Base-by-base conservation (phyloP, 2,113 vertebrate species). In the Trinectes maculatus region DNA sequence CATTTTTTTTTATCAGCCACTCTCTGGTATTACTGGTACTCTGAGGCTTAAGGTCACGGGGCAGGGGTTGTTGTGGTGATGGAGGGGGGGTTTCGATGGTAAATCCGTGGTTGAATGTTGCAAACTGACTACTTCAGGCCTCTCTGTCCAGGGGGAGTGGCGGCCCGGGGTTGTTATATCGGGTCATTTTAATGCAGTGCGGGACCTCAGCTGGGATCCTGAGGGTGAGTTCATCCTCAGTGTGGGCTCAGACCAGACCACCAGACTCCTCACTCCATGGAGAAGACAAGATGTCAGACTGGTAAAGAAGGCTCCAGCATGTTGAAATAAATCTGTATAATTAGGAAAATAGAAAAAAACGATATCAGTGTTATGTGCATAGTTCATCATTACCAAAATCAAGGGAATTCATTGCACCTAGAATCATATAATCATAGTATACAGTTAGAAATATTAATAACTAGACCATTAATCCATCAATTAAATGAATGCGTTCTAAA, bases 171-270 rank as follows among this genome's bases (percentile, higher is more conserved):
- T 97, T 65, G 93, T 96, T 46, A 92, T 98, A 86, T 98, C 98
- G 3, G 96, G 96, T 64, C 98, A 99, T 90, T 98, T 98, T 79
- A 91, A 91, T 63, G 92, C 92, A 33, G 96, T 97, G 42, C 95
- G 96, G 62, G 98, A 97, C 84, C 84, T 99, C 33, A 88, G 90
- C 74, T 99, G 98, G 98, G 96, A 99, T 79, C 95, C 96, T 18
- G 94, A 98, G 73, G 98, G 97, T 57, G 95, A 98, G 42, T 99
- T 98, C 88, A 85, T 99, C 31, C 79, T 99, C 49, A 98, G 94
- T 12, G 96, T 97, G 70, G 89, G 96, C 48, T 94, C 93, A 18
- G 98, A 99, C 89, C 96, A 99, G 92, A 99, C 97, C 52, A 95
- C 95, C 33, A 93, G 96, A 71, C 93, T 98, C 62, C 95, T 98